Conservation (phyloP, 2,888 invertebrate genomes). For the Crossocerus cetratus region DNA sequence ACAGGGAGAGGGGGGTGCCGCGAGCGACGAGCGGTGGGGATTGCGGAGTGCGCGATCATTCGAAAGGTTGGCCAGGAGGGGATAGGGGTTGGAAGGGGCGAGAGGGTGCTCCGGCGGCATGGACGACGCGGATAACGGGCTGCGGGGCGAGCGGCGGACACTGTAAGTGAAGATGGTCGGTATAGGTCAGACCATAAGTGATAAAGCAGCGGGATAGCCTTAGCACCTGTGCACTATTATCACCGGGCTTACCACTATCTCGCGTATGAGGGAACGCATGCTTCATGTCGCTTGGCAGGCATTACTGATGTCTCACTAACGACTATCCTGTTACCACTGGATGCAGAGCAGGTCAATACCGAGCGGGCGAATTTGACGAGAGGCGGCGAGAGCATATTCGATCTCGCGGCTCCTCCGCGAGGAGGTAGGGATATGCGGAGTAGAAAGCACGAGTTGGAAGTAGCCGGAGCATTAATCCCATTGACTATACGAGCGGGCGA, state of each 20-base stretch:
- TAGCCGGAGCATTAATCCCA: constrained; percentile 1
- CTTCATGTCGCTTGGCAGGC: too few species aligned
- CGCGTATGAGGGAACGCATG: too few species aligned
- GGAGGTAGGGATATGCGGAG: too few species aligned
- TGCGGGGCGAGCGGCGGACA: neutral
- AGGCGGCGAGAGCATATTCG: too few species aligned
- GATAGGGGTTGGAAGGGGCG: constrained; percentile 5
- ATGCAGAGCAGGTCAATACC: too few species aligned
- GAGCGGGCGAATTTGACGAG: too few species aligned
- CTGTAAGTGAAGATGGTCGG: neutral
- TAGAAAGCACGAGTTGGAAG: too few species aligned
- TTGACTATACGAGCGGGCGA: constrained; percentile 2
- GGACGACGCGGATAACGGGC: constrained; percentile 11
- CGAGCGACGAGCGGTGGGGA: neutral
- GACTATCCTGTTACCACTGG: too few species aligned
- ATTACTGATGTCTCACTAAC: too few species aligned
- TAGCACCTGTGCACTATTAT: neutral
- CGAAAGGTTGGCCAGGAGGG: neutral
- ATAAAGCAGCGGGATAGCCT: neutral
- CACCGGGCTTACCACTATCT: too few species aligned
- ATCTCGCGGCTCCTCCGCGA: too few species aligned
- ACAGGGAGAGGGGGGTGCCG: constrained; percentile 19
- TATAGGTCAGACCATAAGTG: constrained; percentile 5
- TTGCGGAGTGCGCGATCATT: neutral
- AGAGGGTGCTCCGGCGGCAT: constrained; percentile 3